These are phyloP conservation scores for Lathamus discolor DNA, from an alignment of 2,113 vertebrate genomes.

Conservation along the genomic window DNA sequence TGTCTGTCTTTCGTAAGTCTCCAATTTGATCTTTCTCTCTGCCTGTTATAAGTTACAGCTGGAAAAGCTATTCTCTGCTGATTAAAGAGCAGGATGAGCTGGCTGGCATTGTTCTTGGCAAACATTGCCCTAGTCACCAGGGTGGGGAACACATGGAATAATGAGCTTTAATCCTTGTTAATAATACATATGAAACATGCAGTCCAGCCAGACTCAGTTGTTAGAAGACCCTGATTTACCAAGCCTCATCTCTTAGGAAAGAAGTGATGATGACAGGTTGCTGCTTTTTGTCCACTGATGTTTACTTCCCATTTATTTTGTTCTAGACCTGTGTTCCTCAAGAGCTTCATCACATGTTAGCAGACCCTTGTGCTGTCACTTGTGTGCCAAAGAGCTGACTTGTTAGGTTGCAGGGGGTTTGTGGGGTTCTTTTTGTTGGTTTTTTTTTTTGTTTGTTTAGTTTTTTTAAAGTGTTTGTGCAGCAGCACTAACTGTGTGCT, in stretches of 20 bases:
- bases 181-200: background rate
- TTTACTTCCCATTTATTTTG: background rate
- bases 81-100: background rate
- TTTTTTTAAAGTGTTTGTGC: background rate
- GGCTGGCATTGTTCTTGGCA: background rate
- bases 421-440: too few relatives aligned
- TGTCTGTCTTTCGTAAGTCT: background rate
- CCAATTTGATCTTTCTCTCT: background rate
- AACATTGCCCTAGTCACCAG: background rate
- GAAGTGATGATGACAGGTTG: background rate
- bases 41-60: background rate
- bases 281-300: background rate
- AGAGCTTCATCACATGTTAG: background rate
- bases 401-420: background rate
- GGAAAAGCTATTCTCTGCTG: background rate
- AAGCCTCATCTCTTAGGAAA: background rate
- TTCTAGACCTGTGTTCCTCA: background rate
- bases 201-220: background rate
- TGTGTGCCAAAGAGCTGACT: background rate
- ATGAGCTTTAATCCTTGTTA: constrained; percentile 15
- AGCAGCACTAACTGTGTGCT: background rate
- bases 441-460: background rate
- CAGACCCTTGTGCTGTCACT: fast-evolving
- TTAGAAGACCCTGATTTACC: background rate
- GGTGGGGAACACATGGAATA: background rate